A percentile compares a stretch with the other conserved stretches of the same genome.
These are phyloP conservation scores for Drusus annulatus DNA, from an alignment of 1,140 invertebrate genomes.

Conservation along the genomic window DNA sequence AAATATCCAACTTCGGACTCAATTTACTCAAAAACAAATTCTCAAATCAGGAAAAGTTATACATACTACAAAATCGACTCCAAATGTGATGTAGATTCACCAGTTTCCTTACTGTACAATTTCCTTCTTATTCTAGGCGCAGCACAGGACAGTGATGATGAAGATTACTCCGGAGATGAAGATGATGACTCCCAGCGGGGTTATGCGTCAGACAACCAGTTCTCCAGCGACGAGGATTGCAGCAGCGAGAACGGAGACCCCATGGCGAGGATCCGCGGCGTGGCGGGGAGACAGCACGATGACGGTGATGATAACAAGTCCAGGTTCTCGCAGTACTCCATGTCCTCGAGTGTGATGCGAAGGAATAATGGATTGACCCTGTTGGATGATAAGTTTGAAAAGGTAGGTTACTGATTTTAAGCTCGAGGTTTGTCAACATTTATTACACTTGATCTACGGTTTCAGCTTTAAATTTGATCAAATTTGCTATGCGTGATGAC, in stretches of 20 bases:
- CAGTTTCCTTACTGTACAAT: too few species aligned
- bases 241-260: slow-evolving; percentile 60
- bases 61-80: too few species aligned
- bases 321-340: slow-evolving; percentile 93
- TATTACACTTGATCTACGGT: too few species aligned
- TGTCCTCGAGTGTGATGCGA: slow-evolving; percentile 92
- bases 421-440: too few species aligned
- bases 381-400: slow-evolving; percentile 94
- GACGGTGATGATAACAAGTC: slow-evolving; percentile 88
- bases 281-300: slow-evolving; percentile 64
- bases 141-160: slow-evolving; percentile 65
- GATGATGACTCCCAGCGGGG: slow-evolving; percentile 71
- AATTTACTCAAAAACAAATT: too few species aligned
- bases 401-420: slow-evolving; percentile 70
- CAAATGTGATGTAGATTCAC: too few species aligned
- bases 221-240: slow-evolving; percentile 57
- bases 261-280: slow-evolving; percentile 69
- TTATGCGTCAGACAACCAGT: slow-evolving; percentile 60
- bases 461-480: too few species aligned
- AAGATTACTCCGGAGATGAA: slow-evolving; percentile 68
- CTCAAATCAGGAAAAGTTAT: too few species aligned
- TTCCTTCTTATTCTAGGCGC: slow-evolving; percentile 27
- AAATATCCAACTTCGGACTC: too few species aligned
- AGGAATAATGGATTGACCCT: slow-evolving; percentile 88
- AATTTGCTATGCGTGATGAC: too few species aligned